Percentiles rank a stretch among this genome's conserved stretches.
These are phyloP conservation scores for Dendrolimus kikuchii DNA, from an alignment of 1,140 invertebrate species.

Conservation along the genomic window DNA sequence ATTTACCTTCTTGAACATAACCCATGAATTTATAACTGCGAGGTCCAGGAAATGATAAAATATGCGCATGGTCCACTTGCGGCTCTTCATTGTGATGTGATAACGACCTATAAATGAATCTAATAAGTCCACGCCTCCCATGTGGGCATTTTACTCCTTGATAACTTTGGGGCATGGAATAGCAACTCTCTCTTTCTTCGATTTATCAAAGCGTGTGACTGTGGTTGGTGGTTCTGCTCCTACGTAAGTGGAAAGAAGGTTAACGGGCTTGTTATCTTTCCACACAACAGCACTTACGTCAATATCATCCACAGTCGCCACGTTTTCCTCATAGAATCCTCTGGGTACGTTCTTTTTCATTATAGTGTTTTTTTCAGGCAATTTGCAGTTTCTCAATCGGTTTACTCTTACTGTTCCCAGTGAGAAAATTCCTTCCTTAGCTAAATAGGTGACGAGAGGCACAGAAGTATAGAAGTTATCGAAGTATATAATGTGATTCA, in stretches of 20 bases:
- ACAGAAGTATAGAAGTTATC: slow-evolving; percentile 46
- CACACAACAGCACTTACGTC: slow-evolving; percentile 31
- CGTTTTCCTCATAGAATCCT: slow-evolving; percentile 30
- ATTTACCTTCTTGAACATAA: slow-evolving; percentile 36
- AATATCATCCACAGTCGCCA: slow-evolving; percentile 29
- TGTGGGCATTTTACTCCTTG: slow-evolving; percentile 64
- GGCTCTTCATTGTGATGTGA: slow-evolving; percentile 48
- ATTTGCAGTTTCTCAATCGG: slow-evolving; percentile 32
- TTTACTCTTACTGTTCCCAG: slow-evolving; percentile 44
- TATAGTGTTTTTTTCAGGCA: slow-evolving; percentile 35
- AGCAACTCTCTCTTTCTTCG: slow-evolving; percentile 40
- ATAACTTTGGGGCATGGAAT: slow-evolving; percentile 64
- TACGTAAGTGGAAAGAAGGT: slow-evolving; percentile 30
- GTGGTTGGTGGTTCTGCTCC: slow-evolving; percentile 28
- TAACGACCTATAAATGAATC: slow-evolving; percentile 55
- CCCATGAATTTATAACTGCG: slow-evolving; percentile 37
- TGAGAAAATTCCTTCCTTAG: slow-evolving; percentile 25
- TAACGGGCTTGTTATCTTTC: slow-evolving; percentile 34
- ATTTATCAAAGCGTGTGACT: slow-evolving; percentile 28
- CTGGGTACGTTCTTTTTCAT: slow-evolving; percentile 40
- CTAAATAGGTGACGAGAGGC: slow-evolving; percentile 24
- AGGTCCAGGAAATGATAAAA: slow-evolving; percentile 47
- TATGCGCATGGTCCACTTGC: slow-evolving; percentile 55
- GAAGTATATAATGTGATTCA: slow-evolving; percentile 29
- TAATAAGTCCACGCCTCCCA: slow-evolving; percentile 62